Base-by-base conservation (phyloP, 2,888 invertebrate species). In the Clistopyga incitator region DNA sequence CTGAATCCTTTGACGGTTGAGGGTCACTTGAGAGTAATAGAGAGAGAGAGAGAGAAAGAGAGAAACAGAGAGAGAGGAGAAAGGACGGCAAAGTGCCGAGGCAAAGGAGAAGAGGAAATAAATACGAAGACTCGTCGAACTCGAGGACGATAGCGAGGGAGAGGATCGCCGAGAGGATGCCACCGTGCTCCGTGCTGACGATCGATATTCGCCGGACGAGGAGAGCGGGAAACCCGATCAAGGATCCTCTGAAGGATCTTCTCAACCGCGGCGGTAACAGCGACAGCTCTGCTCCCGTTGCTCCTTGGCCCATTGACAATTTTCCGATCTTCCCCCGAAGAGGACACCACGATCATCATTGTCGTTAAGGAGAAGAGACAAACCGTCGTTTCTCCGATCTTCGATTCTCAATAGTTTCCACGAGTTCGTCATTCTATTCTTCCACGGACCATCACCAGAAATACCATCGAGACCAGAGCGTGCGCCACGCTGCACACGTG, bases 221-320 rank as follows among this genome's bases (percentile, higher is more conserved):
- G 54, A 81, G 81, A 84, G 56, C 56, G 11, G 70, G 70, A 54
- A 74, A 81, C 64, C 70, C 78, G 64, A 78, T 75, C 77, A 56
- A 84, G 68, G 77, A 84, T 84, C 83, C 82, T 20, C 42, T 59
- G 59, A 67, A 74, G 80, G 61, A 80, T 83, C 76, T 68, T 64
- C 74, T 61, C 20, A 67, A 42, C 72, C 54, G 54, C 59, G 34
- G 61, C 54, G 42, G 61, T 20, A 78, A 61, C 77, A 61, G 77
- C 77, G 76, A 81, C 77, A 47, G 76, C 71, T 77, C 76, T 23
- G 59, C 20, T 23, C 11, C 11, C 20, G 65, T 59, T 71, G 52
- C 65, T 71, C 29, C 54, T 45, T 29, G 45, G 45, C 25, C 29
- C 34, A 52, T 68, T 54, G 59, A 47, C 29, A 68, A 68, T 72